A percentile compares a stretch with the other conserved stretches of the same genome.
These are phyloP conservation scores for Stenchaetothrips biformis DNA, from an alignment of 2,888 invertebrate genomes.

Conservation along the genomic window DNA sequence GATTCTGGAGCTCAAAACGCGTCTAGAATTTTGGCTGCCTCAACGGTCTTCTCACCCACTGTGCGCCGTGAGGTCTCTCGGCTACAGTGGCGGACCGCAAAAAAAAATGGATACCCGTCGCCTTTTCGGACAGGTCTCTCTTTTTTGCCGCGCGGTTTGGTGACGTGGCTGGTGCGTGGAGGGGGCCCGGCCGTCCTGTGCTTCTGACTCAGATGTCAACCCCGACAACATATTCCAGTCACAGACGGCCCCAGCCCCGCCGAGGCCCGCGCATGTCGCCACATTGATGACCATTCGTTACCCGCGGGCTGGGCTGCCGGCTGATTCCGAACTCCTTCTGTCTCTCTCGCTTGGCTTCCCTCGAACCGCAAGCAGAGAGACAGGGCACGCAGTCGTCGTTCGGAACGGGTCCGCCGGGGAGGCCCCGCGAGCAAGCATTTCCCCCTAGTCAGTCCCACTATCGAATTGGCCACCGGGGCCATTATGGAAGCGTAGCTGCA, in stretches of 20 bases:
- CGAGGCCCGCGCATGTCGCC: not conserved
- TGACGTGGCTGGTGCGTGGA: not conserved
- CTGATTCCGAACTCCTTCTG: not conserved
- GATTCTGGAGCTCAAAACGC: too few species aligned
- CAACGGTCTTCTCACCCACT: too few species aligned
- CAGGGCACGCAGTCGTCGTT: not conserved
- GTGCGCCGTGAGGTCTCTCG: not conserved
- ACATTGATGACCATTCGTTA: conserved; percentile 23
- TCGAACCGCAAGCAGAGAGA: not conserved
- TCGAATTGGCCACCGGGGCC: too few species aligned
- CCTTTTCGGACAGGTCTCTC: not conserved
- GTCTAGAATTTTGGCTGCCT: too few species aligned
- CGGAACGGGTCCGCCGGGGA: not conserved
- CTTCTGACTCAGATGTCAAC: conserved; percentile 20
- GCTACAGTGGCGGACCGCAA: not conserved
- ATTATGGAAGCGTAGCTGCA: too few species aligned
- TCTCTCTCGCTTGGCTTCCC: not conserved
- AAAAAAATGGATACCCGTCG: not conserved
- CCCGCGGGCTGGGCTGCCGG: not conserved
- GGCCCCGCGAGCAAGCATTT: not conserved
- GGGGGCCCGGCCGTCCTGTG: too few species aligned
- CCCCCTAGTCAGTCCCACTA: not conserved
- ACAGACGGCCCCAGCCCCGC: not conserved
- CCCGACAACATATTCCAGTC: conserved; percentile 16
- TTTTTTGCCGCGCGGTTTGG: not conserved